phyloP scores from a whole-genome alignment of 2,113 vertebrate genomes.

The Tringa solitaria region DNA sequence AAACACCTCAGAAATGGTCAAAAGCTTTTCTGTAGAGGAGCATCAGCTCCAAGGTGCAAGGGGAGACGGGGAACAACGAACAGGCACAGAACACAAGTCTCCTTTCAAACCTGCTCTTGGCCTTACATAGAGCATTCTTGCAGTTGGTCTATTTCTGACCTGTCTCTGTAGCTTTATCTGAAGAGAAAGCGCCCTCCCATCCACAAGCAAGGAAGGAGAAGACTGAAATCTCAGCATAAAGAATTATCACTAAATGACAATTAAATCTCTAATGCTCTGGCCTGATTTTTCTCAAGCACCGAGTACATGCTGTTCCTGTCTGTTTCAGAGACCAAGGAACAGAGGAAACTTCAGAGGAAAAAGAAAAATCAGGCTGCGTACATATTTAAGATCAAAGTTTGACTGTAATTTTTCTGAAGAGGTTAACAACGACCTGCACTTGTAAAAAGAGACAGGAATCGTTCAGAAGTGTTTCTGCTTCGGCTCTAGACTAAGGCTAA shows the following conservation, averaged over 20 bases:
- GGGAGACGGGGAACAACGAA: background rate
- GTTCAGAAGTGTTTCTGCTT: background rate
- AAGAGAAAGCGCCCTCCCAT: background rate
- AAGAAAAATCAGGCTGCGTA: background rate
- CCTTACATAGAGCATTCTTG: background rate
- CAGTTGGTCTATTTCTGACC: background rate
- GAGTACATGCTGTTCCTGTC: accelerated
- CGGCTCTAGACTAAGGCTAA: background rate
- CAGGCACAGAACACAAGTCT: background rate
- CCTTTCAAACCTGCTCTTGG: background rate
- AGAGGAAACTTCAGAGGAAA: background rate
- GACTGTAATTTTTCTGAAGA: background rate
- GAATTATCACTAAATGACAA: background rate
- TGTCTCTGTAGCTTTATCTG: background rate
- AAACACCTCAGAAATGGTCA: background rate
- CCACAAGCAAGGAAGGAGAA: background rate
- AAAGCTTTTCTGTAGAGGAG: background rate
- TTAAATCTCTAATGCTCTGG: background rate
- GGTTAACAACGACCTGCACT: background rate
- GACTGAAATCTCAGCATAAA: background rate
- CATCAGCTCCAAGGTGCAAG: background rate
- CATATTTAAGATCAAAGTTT: background rate
- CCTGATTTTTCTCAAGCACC: background rate
- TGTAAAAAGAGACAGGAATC: background rate
- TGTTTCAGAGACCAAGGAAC: background rate